Evolutionary conservation across 2,888 invertebrate genomes (phyloP), one percentile per base, ranked within the genome.

Genomic region (Nomada hirtipes): DNA sequence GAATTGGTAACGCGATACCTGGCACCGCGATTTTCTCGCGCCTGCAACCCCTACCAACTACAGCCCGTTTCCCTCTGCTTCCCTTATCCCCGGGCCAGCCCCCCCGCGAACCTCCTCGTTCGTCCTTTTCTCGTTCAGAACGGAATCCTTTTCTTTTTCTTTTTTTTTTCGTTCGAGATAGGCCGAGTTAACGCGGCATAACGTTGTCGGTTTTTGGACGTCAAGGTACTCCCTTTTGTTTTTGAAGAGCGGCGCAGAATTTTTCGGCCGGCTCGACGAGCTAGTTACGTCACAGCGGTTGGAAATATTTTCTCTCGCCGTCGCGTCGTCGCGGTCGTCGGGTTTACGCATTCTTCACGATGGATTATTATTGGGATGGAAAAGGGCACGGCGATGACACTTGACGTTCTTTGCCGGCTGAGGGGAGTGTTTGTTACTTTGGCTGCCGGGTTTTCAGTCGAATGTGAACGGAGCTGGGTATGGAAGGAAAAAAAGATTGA

Each of bases 1-100:
- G 89, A 90, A 91, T 91, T 89, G 90, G 87, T 90, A 89, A 91
- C 85, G 85, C 88, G 85, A 88, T 88, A 88, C 67, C 86, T 81
- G 84, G 71, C 82, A 82, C 82, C 76, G 68, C 76, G 82, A 76
- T 82, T 82, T 82, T 82, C 82, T 82, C 82, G 82, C 82, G 76
- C 82, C 82, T 82, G 67, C 82, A 76, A 36, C 36, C 76, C 82
- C 82, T 60, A 65, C 80, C 55, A 44, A 52, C 65, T 18, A 61
- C 71, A 53, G 36, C 50, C 50, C 61, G 23, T 23, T 63, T 44
- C 47, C 20, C 47, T 53, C 36, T 53, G 4, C 53, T 23, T 61
- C 53, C 50, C 65, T 42, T 55, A 23, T n/a, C n/a, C 70, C 23
- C 50, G 15, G 29, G 4, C 29, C 55, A 11, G 20, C 18, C 57